Conservation (phyloP, 2,888 invertebrate species). For the Cecidostiba fungosa region DNA sequence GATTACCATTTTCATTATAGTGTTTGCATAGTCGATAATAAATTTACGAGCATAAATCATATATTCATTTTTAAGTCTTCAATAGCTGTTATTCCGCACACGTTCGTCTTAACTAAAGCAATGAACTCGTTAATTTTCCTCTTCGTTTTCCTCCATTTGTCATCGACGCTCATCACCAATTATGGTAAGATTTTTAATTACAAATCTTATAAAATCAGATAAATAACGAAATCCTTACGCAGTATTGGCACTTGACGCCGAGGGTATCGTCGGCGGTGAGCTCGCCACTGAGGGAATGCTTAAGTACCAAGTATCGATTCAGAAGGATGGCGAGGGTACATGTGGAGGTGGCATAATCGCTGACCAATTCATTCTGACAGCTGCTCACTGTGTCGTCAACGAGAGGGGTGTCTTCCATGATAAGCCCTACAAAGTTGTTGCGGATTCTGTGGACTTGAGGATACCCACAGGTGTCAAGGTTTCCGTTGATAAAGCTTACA, state of each 20-base stretch:
- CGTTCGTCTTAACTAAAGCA: too few relatives aligned
- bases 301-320: conserved; percentile 11
- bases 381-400: conserved; percentile 15
- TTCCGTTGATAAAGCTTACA: not conserved
- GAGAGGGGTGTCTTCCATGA: not conserved
- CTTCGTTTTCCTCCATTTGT: not conserved
- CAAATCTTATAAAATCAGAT: not conserved
- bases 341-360: conserved; percentile 24
- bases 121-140: not conserved
- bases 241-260: not conserved
- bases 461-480: not conserved
- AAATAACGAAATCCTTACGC: not conserved
- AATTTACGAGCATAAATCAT: not conserved
- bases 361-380: not conserved
- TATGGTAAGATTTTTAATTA: not conserved
- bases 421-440: not conserved
- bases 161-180: not conserved
- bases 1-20: not conserved
- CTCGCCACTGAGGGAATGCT: not conserved
- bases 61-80: not conserved
- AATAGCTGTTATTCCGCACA: not conserved
- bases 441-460: not conserved
- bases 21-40: not conserved
- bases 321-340: not conserved
- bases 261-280: conserved; percentile 4